Conservation (phyloP, 1,140 invertebrate species). For the Heliothis virescens region DNA sequence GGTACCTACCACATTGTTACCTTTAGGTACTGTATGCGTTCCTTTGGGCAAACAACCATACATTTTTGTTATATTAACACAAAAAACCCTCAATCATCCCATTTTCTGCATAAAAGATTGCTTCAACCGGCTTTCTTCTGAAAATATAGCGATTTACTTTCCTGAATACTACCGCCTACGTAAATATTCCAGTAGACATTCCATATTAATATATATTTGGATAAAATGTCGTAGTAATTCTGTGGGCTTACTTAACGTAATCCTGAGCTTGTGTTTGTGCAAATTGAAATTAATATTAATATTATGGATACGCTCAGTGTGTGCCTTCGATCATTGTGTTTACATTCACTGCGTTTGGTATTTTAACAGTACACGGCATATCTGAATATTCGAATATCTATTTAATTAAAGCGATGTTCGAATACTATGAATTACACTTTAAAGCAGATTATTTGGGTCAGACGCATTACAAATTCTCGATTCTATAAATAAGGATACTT, state of each 20-base stretch:
- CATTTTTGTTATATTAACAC: background rate
- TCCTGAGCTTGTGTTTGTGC: constrained; percentile 37
- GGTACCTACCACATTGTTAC: too few species aligned
- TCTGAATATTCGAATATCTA: constrained; percentile 23
- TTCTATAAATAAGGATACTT: too few species aligned
- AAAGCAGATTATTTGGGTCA: too few species aligned
- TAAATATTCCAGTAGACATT: constrained; percentile 1
- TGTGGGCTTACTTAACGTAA: constrained; percentile 27
- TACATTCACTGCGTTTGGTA: constrained; percentile 30
- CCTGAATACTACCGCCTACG: background rate
- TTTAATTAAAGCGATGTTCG: constrained; percentile 25
- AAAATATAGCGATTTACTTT: background rate
- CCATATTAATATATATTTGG: constrained; percentile 16
- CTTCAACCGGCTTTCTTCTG: constrained; percentile 3
- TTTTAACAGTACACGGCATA: constrained; percentile 12
- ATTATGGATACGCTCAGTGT: constrained; percentile 8
- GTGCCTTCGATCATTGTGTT: constrained; percentile 36
- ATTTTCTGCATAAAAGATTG: constrained; percentile 19
- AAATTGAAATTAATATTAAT: constrained; percentile 45
- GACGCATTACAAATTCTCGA: too few species aligned
- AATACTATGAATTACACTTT: background rate
- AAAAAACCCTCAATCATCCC: background rate
- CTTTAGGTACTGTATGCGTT: too few species aligned
- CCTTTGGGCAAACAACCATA: background rate
- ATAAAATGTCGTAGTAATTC: constrained; percentile 26